phyloP scores from a whole-genome alignment of 2,113 vertebrate genomes.

The Triplophysa dalaica region DNA sequence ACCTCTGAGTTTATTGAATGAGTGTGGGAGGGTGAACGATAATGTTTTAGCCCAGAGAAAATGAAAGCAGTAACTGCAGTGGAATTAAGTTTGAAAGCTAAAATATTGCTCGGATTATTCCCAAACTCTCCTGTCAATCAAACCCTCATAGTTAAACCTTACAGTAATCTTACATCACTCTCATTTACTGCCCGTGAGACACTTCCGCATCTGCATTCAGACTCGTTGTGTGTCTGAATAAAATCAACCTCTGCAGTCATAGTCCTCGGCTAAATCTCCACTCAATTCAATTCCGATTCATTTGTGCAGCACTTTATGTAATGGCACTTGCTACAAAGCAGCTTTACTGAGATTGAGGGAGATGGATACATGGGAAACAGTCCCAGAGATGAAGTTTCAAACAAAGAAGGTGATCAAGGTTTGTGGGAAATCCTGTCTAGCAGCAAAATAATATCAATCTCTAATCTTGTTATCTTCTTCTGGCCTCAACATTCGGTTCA shows the following conservation, averaged over 20 bases:
- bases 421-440: not conserved
- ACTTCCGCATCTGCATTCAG: not conserved
- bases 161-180: slow-evolving; percentile 22
- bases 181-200: not conserved
- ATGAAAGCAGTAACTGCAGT: slow-evolving; percentile 24
- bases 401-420: slow-evolving; percentile 1
- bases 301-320: slow-evolving; percentile 38
- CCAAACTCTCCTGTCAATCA: slow-evolving; percentile 31
- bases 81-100: not conserved
- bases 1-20: not conserved
- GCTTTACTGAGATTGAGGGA: slow-evolving; percentile 27
- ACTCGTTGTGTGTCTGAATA: slow-evolving; percentile 6
- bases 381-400: not conserved
- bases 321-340: slow-evolving; percentile 30
- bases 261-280: slow-evolving; percentile 11
- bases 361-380: not conserved
- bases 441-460: not conserved
- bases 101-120: slow-evolving; percentile 17
- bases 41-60: not conserved
- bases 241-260: slow-evolving; percentile 16
- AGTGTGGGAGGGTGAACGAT: not conserved
- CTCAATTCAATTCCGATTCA: slow-evolving; percentile 28
- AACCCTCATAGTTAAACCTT: not conserved
- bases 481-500: no score
- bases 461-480: not conserved